Evolutionary conservation across 2,113 vertebrate genomes (phyloP), one percentile per base, ranked within the genome.

Genomic region (Otus sunia): DNA sequence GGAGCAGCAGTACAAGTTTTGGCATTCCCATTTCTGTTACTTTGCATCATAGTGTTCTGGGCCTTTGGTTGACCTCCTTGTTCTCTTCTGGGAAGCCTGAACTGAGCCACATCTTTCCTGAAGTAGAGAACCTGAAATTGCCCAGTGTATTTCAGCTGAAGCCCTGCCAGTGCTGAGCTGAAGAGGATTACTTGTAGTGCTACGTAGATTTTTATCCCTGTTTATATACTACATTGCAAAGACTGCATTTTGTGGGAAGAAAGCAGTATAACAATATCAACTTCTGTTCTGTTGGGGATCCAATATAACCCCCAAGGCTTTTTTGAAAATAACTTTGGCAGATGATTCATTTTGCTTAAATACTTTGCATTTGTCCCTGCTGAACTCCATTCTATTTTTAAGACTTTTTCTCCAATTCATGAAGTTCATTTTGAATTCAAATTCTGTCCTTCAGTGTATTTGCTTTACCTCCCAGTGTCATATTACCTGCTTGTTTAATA

Each of bases 271-370:
- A 73, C 72, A 86, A 2, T 36, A 62, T 22, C 59, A 78, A 0
- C 79, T 36, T 32, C 37, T 77, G 37, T 36, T 93, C 74, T 79
- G 5, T 17, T 37, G 68, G 64, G n/a, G 47, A 78, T 82, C 43
- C 45, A 20, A 0, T 34, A 30, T 27, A 74, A 67, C 23, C 52
- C n/a, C 36, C 36, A 75, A 59, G 69, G 47, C 77, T 95, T 49
- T 85, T 25, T 60, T 75, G 86, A 36, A 71, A 81, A 77, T 63
- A 39, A 64, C 86, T 80, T 81, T 43, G 93, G 64, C 32, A 58
- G 93, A 47, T 81, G 79, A 86, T 75, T 91, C 4, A 27, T 87
- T 94, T 92, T 69, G n/a, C 79, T 91, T 80, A 80, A 90, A 27
- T 41, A 41, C 25, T 82, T 73, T 47, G 16, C 41, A 12, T 78